These are phyloP conservation scores for Emys orbicularis DNA, from an alignment of 2,797 vertebrate species.

Conservation along the genomic window DNA sequence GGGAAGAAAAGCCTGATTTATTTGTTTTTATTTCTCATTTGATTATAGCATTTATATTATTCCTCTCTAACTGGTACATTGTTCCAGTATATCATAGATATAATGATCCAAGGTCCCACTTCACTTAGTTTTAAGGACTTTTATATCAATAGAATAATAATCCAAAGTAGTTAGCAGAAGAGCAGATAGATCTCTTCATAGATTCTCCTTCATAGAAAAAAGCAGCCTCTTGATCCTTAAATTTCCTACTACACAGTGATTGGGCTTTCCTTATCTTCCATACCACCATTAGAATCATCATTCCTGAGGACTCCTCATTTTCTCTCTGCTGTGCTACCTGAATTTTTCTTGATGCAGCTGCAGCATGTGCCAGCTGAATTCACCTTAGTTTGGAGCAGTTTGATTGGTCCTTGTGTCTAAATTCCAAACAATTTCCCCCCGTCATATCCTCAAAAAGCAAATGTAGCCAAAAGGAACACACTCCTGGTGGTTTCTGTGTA, in stretches of 20 bases:
- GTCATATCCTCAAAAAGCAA: slow-evolving; percentile 63
- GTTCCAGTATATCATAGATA: not conserved
- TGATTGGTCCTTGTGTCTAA: slow-evolving; percentile 48
- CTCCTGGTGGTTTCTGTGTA: slow-evolving; percentile 69
- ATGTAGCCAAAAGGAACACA: slow-evolving; percentile 57
- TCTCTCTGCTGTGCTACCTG: slow-evolving; percentile 22
- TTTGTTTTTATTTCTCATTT: slow-evolving; percentile 28
- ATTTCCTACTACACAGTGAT: not conserved
- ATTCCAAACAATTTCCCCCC: slow-evolving; percentile 63
- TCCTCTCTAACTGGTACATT: not conserved
- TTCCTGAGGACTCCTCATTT: not conserved
- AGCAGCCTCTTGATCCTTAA: slow-evolving; percentile 1
- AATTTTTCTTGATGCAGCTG: slow-evolving; percentile 33
- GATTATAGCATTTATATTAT: not conserved
- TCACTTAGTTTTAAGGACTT: slow-evolving; percentile 6
- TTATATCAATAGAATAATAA: not conserved
- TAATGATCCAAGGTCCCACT: not conserved
- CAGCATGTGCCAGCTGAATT: slow-evolving; percentile 35
- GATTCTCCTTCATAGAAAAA: not conserved
- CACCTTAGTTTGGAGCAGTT: slow-evolving; percentile 36
- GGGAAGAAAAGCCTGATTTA: not conserved
- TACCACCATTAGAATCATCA: not conserved
- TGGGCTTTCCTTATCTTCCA: slow-evolving; percentile 31
- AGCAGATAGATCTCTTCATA: not conserved
- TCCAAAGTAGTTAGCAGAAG: slow-evolving; percentile 3